phyloP scores from a whole-genome alignment of 2,888 invertebrate genomes.

The Agrochola macilenta region DNA sequence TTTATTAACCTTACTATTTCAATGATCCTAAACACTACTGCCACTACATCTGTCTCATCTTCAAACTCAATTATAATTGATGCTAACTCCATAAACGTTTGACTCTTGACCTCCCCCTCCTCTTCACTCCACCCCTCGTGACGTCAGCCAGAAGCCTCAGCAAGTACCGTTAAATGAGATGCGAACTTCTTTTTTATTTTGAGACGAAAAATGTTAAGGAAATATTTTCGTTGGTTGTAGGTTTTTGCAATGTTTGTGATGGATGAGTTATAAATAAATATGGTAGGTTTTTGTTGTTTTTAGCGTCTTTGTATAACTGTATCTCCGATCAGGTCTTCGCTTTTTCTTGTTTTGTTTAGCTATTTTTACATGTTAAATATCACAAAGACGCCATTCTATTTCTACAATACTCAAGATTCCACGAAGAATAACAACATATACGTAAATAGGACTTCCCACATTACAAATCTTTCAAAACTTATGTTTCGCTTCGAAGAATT shows the following conservation, averaged over 20 bases:
- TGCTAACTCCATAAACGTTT: constrained; percentile 42
- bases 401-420: not conserved
- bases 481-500: not conserved
- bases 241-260: constrained; percentile 1
- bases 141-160: constrained; percentile 32
- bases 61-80: constrained; percentile 41
- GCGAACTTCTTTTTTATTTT: constrained; percentile 28
- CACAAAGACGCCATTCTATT: not conserved
- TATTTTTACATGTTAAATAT: not conserved
- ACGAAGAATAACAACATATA: not conserved
- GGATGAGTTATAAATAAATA: constrained; percentile 3
- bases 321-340: too few relatives aligned
- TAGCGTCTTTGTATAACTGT: not conserved
- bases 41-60: constrained; percentile 16
- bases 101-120: constrained; percentile 36
- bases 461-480: not conserved
- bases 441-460: not conserved
- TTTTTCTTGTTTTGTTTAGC: not conserved
- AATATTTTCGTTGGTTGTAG: not conserved
- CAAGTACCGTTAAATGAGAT: constrained; percentile 40
- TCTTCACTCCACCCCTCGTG: constrained; percentile 5
- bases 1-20: not conserved
- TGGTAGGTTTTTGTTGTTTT: not conserved
- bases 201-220: not conserved
- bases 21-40: not conserved